phyloP scores from a whole-genome alignment of 2,113 vertebrate genomes.

The Nyctereutes procyonoides region DNA sequence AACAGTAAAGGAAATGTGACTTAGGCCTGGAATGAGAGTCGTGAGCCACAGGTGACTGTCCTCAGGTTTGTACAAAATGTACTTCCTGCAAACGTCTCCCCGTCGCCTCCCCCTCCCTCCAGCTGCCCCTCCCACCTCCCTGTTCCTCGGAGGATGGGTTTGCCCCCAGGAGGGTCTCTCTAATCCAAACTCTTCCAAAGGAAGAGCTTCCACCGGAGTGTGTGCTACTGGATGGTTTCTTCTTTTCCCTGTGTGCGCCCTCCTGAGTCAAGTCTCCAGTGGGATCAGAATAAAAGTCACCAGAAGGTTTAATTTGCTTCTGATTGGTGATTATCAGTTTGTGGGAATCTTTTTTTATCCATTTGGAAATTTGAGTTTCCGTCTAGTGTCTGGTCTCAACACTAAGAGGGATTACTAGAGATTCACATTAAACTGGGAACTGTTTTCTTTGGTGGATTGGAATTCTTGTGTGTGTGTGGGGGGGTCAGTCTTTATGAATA shows the following conservation, averaged over 20 bases:
- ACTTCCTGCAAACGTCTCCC: constrained; percentile 46
- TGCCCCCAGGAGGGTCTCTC: background rate
- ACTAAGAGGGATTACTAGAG: background rate
- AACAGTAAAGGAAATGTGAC: constrained; percentile 72
- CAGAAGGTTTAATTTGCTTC: constrained; percentile 23
- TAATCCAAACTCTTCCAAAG: background rate
- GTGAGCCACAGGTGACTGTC: constrained; percentile 1
- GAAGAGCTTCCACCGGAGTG: background rate
- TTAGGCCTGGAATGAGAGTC: constrained; percentile 51
- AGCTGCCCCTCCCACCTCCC: background rate
- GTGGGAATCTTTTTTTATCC: background rate
- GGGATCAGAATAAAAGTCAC: constrained; percentile 7
- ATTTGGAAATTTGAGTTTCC: constrained; percentile 22
- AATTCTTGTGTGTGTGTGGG: background rate
- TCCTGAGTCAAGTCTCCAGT: background rate
- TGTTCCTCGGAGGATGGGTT: background rate
- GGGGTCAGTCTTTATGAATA: background rate
- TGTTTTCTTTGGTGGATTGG: constrained; percentile 27
- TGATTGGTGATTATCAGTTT: background rate
- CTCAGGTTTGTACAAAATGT: constrained; percentile 22
- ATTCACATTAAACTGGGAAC: background rate
- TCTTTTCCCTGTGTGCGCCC: background rate
- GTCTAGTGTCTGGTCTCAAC: background rate
- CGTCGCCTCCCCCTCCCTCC: too few species aligned
- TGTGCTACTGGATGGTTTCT: background rate